Percentiles rank a stretch among this genome's conserved stretches.
Evolutionary conservation across 2,797 vertebrate genomes (phyloP).

Genomic region (Sciurus vulgaris): DNA sequence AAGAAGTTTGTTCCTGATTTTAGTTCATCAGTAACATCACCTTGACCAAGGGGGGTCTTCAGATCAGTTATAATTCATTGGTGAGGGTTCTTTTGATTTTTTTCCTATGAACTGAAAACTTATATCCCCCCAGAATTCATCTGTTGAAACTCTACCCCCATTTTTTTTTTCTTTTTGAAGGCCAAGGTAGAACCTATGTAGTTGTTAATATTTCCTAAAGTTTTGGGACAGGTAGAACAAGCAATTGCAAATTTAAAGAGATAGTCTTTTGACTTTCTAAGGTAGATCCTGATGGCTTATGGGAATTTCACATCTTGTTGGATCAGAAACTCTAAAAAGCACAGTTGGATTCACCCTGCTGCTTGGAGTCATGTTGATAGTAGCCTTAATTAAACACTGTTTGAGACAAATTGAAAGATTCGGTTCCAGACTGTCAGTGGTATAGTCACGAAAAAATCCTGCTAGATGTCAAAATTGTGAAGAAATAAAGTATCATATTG

Average conservation of each 20-base stretch:
- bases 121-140: background rate
- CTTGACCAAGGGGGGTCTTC: background rate
- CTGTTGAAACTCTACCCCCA: too few relatives aligned
- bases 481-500: too few relatives aligned
- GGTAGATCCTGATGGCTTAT: background rate
- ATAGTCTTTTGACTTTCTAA: background rate
- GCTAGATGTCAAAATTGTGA: background rate
- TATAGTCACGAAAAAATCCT: background rate
- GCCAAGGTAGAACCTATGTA: background rate
- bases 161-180: background rate
- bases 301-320: background rate
- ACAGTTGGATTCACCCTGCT: background rate
- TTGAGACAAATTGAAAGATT: background rate
- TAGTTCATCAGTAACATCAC: background rate
- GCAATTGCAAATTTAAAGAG: background rate
- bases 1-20: background rate
- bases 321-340: background rate
- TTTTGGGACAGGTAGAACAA: background rate
- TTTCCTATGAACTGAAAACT: background rate
- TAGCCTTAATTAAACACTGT: background rate
- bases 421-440: background rate
- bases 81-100: background rate
- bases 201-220: background rate
- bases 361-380: background rate
- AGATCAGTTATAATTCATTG: background rate